phyloP scores from a whole-genome alignment of 1,140 invertebrate species.

The Belonocnema kinseyi region DNA sequence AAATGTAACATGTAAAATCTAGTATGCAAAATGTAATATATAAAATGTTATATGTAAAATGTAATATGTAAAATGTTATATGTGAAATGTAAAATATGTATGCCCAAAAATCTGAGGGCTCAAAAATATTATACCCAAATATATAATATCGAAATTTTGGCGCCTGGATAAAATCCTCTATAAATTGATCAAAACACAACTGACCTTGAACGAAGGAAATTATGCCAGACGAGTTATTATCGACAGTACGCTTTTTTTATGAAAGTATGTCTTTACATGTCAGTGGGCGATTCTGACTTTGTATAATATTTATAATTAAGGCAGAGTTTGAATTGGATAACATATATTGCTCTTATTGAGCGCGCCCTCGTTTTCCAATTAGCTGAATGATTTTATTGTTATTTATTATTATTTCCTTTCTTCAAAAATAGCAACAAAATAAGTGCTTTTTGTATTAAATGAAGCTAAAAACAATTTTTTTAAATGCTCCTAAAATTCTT shows the following conservation, averaged over 20 bases:
- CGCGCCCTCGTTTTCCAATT: neutral
- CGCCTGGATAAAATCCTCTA: too few relatives aligned
- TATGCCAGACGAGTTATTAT: neutral
- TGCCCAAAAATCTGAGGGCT: too few relatives aligned
- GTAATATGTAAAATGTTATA: too few relatives aligned
- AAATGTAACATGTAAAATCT: too few relatives aligned
- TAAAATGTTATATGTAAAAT: too few relatives aligned
- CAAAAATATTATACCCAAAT: too few relatives aligned
- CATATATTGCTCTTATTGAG: neutral
- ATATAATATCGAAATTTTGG: too few relatives aligned
- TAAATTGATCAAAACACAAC: neutral
- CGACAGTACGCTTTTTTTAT: neutral
- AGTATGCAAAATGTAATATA: too few relatives aligned
- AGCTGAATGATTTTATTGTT: neutral
- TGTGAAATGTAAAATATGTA: too few relatives aligned
- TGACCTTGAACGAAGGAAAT: neutral
- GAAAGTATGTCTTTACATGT: conserved; percentile 1
- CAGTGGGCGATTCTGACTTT: neutral
- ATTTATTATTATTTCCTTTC: conserved; percentile 5
- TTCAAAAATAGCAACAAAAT: neutral
- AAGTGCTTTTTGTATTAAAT: neutral
- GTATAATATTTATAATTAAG: conserved; percentile 14
- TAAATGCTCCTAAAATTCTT: neutral
- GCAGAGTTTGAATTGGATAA: neutral
- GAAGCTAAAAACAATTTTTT: neutral